phyloP scores from a whole-genome alignment of 2,113 vertebrate genomes.

The Varanus komodoensis region DNA sequence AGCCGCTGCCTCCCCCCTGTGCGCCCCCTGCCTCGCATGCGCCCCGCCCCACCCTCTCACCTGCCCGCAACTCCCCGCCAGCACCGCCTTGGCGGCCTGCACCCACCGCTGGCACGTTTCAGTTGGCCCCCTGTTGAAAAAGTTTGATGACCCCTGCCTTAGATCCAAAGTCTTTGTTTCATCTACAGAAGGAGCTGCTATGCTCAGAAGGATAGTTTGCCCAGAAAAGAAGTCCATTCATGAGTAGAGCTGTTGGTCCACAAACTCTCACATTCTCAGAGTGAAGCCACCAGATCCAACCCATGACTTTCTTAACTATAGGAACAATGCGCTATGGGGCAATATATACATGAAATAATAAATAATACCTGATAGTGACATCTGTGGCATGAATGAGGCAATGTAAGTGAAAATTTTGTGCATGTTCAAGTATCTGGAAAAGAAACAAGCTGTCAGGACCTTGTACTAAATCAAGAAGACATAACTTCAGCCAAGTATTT shows the following conservation, averaged over 20 bases:
- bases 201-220: neutral
- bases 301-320: neutral
- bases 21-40: too few relatives aligned
- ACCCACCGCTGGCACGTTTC: too few relatives aligned
- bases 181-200: neutral
- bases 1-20: too few relatives aligned
- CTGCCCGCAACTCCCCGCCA: too few relatives aligned
- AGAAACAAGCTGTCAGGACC: neutral
- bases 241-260: neutral
- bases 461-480: neutral
- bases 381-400: neutral
- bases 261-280: neutral
- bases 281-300: neutral
- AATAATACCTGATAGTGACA: too few relatives aligned
- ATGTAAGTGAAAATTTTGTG: neutral
- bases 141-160: neutral
- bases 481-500: neutral
- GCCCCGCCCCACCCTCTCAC: too few relatives aligned
- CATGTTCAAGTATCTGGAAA: constrained; percentile 4
- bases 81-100: too few relatives aligned
- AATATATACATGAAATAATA: too few relatives aligned
- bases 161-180: neutral
- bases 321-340: too few relatives aligned
- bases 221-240: neutral
- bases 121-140: too few relatives aligned